Evolutionary conservation across 2,797 vertebrate genomes (phyloP), one percentile per base, ranked within the genome.

Genomic region (Propithecus deckenii): DNA sequence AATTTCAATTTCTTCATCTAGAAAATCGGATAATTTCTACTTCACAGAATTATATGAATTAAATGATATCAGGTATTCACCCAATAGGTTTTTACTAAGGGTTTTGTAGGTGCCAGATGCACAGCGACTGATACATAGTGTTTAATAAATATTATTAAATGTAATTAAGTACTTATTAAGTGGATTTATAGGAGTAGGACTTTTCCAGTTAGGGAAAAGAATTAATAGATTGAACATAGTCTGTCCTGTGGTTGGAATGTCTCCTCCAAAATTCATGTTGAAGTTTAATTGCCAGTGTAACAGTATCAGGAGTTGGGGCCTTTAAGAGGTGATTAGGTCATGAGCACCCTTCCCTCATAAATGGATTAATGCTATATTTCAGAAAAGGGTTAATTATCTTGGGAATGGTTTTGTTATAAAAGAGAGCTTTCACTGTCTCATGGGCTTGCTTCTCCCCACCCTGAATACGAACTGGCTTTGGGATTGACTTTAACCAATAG

Each of bases 141-240:
- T 81, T 95, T 94, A 92, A 72, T 95, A 97, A 83, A 72, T 94
- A 41, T 32, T 75, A 80, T 20, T 41, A 15, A n/a, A 46, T 89
- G 28, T 86, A 55, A 52, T 35, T 57, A 94, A 93, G 50, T 38
- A 63, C 35, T 63, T 52, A 72, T 76, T 20, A 83, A 69, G 22
- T 61, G 9, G 43, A 91, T 96, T 92, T 94, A 63, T 63, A 57
- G 22, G 8, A 57, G 18, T 90, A 63, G 28, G 20, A 80, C 65
- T 94, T 94, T 7, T 76, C 8, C 61, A 90, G 25, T 75, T 76
- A 65, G 18, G 30, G 43, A 72, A 86, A 87, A 72, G 0, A 72
- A 92, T 81, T 71, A 55, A 50, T 91, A 95, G 14, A 43, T 81
- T 95, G 65, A 93, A 32, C 18, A 48, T 88, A 85, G 30, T 71